Conservation (phyloP, 2,797 vertebrate species). For the Sylvia borin region DNA sequence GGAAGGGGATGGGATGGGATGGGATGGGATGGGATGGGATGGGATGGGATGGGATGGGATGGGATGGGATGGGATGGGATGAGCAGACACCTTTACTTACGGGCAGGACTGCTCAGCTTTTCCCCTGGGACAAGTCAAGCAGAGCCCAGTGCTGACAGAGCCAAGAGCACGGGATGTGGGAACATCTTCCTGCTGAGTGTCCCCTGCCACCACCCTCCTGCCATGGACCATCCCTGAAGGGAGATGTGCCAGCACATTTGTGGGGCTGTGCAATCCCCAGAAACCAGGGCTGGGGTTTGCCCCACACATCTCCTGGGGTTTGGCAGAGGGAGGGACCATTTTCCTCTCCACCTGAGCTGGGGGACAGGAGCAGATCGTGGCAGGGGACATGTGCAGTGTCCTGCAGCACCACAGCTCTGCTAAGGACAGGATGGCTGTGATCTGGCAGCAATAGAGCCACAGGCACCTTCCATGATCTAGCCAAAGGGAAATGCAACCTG, state of each 20-base stretch:
- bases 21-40: not conserved
- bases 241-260: not conserved
- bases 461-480: not conserved
- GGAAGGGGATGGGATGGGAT: not conserved
- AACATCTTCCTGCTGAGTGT: not conserved
- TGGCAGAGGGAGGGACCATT: not conserved
- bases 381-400: not conserved
- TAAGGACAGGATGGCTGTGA: rapidly evolving
- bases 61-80: not conserved
- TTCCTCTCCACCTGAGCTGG: not conserved
- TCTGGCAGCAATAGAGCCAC: not conserved
- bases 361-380: not conserved
- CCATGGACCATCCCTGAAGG: not conserved
- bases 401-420: not conserved
- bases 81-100: not conserved
- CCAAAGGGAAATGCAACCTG: not conserved
- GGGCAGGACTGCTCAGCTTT: not conserved
- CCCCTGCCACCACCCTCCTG: not conserved
- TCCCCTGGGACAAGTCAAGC: not conserved
- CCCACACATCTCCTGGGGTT: not conserved
- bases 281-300: not conserved
- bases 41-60: not conserved
- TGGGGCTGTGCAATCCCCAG: not conserved
- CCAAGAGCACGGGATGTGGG: rapidly evolving
- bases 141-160: not conserved